Evolutionary conservation across 2,797 vertebrate species (phyloP).

Genomic region (Simalia tracyae): DNA sequence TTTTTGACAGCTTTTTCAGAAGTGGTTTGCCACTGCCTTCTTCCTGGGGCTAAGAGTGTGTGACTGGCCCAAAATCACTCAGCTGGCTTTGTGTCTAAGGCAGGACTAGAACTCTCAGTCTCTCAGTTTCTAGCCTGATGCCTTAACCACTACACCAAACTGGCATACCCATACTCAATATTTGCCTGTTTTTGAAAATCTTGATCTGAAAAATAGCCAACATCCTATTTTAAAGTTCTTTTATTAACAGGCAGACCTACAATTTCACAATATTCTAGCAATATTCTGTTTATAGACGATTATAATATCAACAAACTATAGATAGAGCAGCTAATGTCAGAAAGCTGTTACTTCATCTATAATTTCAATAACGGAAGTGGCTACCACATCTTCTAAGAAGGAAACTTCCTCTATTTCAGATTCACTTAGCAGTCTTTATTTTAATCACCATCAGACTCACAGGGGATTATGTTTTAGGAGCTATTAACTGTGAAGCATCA

Average conservation of each 20-base stretch:
- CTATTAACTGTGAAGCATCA: neutral
- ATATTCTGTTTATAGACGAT: neutral
- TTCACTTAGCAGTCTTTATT: neutral
- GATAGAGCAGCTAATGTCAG: neutral
- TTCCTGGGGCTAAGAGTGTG: neutral
- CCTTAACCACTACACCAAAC: neutral
- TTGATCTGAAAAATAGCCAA: neutral
- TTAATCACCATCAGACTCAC: neutral
- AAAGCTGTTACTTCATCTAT: neutral
- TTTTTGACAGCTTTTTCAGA: neutral
- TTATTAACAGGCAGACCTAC: neutral
- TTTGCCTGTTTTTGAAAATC: neutral
- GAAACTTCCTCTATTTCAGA: neutral
- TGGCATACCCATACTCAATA: neutral
- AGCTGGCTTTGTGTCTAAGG: neutral
- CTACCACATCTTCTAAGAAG: neutral
- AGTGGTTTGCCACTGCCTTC: neutral
- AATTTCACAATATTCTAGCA: neutral
- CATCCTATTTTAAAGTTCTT: neutral
- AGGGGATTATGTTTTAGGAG: neutral
- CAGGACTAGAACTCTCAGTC: neutral
- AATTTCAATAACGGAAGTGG: neutral
- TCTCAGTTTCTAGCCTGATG: neutral
- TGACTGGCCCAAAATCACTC: neutral
- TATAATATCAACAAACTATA: neutral